Evolutionary conservation across 1,140 invertebrate genomes (phyloP).

Genomic region (Magallana gigas): DNA sequence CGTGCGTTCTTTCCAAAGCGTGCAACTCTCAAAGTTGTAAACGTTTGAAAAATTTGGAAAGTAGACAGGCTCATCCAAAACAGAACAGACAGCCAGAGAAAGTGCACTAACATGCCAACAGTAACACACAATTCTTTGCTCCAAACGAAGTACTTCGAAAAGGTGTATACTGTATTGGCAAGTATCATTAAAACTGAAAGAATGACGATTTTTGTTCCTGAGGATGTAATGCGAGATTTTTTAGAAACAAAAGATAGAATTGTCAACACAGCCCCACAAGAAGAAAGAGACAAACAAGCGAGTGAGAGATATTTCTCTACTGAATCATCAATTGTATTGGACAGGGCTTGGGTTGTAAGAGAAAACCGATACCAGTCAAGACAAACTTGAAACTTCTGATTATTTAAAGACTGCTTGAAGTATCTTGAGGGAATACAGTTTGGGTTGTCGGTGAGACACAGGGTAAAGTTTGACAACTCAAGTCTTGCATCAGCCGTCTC

Average conservation of each 20-base stretch:
- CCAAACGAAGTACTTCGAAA: background rate
- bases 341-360: too few relatives aligned
- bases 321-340: background rate
- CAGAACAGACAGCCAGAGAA: background rate
- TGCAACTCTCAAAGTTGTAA: background rate
- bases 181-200: background rate
- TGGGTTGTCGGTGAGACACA: background rate
- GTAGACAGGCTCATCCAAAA: constrained; percentile 21
- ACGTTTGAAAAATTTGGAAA: constrained; percentile 1
- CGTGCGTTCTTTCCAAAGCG: background rate
- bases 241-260: background rate
- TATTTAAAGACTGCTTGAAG: background rate
- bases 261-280: background rate
- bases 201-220: background rate
- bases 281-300: background rate
- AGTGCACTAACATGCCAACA: background rate
- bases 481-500: background rate
- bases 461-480: background rate
- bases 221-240: background rate
- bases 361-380: background rate
- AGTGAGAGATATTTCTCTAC: background rate
- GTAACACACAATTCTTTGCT: background rate
- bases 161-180: background rate
- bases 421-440: background rate
- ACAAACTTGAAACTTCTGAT: background rate